Conservation (phyloP, 2,113 vertebrate genomes). For the Maccullochella peelii region DNA sequence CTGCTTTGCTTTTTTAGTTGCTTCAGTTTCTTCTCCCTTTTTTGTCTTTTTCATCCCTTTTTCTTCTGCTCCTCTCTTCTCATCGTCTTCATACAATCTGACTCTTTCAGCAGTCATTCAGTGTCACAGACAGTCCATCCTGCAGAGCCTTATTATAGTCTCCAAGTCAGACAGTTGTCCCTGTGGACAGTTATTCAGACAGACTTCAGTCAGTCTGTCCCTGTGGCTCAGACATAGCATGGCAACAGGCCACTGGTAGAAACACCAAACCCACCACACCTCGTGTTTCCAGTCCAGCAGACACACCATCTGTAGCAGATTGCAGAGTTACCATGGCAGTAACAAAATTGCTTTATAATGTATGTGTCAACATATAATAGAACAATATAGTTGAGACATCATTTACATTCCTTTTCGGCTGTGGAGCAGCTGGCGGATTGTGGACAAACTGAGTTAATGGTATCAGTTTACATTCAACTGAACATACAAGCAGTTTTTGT, state of each 20-base stretch:
- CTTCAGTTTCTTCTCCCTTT: not conserved
- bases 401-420: constrained; percentile 23
- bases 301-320: constrained; percentile 64
- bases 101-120: constrained; percentile 12
- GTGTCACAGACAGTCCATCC: constrained; percentile 11
- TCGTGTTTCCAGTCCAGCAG: constrained; percentile 61
- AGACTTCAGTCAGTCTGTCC: constrained; percentile 36
- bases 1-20: not conserved
- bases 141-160: constrained; percentile 13
- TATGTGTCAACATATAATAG: constrained; percentile 27
- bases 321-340: constrained; percentile 31
- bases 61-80: not conserved
- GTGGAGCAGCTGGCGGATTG: constrained; percentile 15
- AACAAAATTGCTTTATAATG: constrained; percentile 17
- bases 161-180: constrained; percentile 30
- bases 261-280: constrained; percentile 43
- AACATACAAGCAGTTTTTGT: not conserved
- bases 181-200: constrained; percentile 43
- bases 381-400: constrained; percentile 14
- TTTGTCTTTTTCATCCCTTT: not conserved
- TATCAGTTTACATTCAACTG: not conserved
- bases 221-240: constrained; percentile 43
- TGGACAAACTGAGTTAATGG: not conserved
- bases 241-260: constrained; percentile 51
- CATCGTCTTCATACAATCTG: not conserved